phyloP scores from a whole-genome alignment of 2,797 vertebrate species.

The Carcharodon carcharias region DNA sequence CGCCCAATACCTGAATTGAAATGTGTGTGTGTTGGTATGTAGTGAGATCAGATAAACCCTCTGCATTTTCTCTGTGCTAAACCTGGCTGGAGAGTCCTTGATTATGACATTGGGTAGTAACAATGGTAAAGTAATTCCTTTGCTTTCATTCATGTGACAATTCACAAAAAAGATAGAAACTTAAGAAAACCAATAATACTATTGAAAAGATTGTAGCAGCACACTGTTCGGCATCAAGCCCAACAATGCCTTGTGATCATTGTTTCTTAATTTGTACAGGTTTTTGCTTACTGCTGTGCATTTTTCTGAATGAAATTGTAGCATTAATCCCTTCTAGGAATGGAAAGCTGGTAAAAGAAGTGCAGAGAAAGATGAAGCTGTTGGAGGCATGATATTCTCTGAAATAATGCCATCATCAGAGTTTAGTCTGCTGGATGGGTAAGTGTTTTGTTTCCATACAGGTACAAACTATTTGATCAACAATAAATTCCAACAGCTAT shows the following conservation, averaged over 20 bases:
- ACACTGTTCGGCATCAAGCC: not conserved
- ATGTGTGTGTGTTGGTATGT: not conserved
- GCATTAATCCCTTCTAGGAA: not conserved
- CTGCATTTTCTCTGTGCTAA: not conserved
- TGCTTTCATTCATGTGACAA: not conserved
- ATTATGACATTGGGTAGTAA: not conserved
- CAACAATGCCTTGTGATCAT: not conserved
- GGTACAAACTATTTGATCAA: not conserved
- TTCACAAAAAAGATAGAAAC: not conserved
- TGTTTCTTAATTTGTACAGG: not conserved
- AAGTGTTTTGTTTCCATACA: not conserved
- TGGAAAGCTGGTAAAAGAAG: conserved; percentile 30
- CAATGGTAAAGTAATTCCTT: not conserved
- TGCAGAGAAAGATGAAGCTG: conserved; percentile 31
- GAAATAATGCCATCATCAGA: conserved; percentile 27
- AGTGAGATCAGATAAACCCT: not conserved
- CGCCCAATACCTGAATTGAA: not conserved
- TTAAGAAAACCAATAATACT: not conserved
- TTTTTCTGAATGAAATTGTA: not conserved
- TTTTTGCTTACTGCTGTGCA: not conserved
- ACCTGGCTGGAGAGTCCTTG: not conserved
- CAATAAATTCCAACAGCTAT: not conserved
- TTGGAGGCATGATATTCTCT: conserved; percentile 36
- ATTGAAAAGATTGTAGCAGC: not conserved
- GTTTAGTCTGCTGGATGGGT: conserved; percentile 1